Evolutionary conservation across 2,888 invertebrate species (phyloP), one percentile per base, ranked within the genome.

Genomic region (Nomada ferruginata): DNA sequence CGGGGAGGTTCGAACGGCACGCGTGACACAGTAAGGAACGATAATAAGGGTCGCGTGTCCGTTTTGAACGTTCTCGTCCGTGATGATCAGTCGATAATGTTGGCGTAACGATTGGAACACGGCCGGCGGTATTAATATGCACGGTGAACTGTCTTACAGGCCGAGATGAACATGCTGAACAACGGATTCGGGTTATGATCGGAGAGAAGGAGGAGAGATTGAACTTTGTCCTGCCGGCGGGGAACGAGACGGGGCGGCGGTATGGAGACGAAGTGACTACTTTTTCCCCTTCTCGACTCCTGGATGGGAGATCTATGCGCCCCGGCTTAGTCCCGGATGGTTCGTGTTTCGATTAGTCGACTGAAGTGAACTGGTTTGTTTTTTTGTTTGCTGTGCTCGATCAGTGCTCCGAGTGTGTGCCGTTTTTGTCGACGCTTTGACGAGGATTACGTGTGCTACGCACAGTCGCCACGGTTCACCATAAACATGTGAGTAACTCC

Each of bases 401-500:
- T 79, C 76, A 85, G 86, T 87, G 86, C 71, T 76, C 47, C 68
- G 73, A 69, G 80, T 82, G 85, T 87, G 87, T 79, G 85, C 70
- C 61, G 68, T 81, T 79, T 75, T 69, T 72, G n/a, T 53, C 73
- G 50, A 42, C 60, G 75, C 60, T 78, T 69, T 59, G 55, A 71
- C 79, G 70, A 85, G 86, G 86, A 86, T 86, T 87, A 83, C 76
- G 76, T 63, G 83, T 78, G 69, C 74, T 64, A 70, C 55, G 44
- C 77, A 65, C 64, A 36, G 60, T 63, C 70, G 53, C 66, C n/a
- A 55, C 53, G 18, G 29, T 20, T 36, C 82, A 71, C 65, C 71
- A n/a, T 11, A 57, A 55, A 65, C 65, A 75, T 29, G 82, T 82
- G 52, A 82, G 82, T 82, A 80, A 47, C 15, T 1, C 69, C 20